Conservation (phyloP, 30 jellyfish, hydroid and myxozoan genomes). For the Hydra vulgaris region DNA sequence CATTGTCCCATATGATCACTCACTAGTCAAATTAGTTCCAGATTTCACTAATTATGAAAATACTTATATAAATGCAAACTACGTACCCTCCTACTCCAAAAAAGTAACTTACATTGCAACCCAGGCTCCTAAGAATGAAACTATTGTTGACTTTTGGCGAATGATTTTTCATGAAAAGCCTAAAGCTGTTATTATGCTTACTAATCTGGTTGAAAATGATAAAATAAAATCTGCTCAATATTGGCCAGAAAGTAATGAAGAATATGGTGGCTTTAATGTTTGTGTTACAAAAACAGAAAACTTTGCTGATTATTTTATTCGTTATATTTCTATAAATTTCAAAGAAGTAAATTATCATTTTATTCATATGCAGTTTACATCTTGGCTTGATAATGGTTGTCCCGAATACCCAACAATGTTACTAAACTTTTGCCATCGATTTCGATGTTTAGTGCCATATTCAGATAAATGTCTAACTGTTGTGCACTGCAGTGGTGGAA, state of each 20-base stretch:
- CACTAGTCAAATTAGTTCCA: constrained; percentile 4
- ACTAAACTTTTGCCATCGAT: constrained; percentile 65
- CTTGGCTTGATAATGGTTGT: constrained; percentile 98
- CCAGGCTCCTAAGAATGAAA: constrained; percentile 19
- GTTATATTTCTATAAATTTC: constrained; percentile 31
- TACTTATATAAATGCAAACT: constrained; percentile 22
- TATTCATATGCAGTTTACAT: constrained; percentile 67
- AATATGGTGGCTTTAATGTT: constrained; percentile 66
- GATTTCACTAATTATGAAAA: constrained; percentile 1
- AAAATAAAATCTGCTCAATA: constrained; percentile 61
- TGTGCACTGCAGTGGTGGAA: constrained; percentile 98
- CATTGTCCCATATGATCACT: constrained; percentile 22
- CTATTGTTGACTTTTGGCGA: constrained; percentile 24
- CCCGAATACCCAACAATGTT: constrained; percentile 76
- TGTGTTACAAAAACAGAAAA: constrained; percentile 39
- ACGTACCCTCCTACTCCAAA: constrained; percentile 6
- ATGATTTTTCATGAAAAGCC: constrained; percentile 24
- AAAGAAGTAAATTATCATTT: constrained; percentile 2
- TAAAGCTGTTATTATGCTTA: constrained; percentile 19
- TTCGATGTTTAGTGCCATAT: constrained; percentile 46
- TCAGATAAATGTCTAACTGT: constrained; percentile 47
- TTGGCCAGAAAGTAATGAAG: constrained; percentile 74
- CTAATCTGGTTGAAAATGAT: constrained; percentile 7
- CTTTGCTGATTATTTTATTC: constrained; percentile 69
- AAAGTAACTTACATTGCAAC: constrained; percentile 12